Percentiles rank a stretch among this genome's conserved stretches.
phyloP scores from a whole-genome alignment of 1,140 invertebrate species.

The Nasonia vitripennis region DNA sequence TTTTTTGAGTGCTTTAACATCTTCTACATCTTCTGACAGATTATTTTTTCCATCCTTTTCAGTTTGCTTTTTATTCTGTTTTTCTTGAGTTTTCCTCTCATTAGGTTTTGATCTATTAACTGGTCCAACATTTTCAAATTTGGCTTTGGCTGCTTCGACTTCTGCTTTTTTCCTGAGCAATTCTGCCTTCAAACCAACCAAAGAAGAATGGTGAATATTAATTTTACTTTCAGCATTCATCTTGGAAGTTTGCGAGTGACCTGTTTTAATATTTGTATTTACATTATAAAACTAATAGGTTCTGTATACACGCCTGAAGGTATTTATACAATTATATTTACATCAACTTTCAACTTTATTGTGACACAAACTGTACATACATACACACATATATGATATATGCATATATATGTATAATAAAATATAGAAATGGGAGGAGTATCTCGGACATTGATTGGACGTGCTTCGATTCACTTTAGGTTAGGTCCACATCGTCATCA shows the following conservation, averaged over 20 bases:
- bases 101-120: constrained; percentile 57
- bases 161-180: constrained; percentile 86
- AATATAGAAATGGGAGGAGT: too few species aligned
- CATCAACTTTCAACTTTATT: too few species aligned
- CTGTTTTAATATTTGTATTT: background rate
- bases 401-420: too few species aligned
- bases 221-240: constrained; percentile 70
- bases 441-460: too few species aligned
- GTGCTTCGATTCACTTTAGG: too few species aligned
- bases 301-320: too few species aligned
- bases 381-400: too few species aligned
- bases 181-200: constrained; percentile 78
- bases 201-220: constrained; percentile 69
- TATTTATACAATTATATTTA: too few species aligned
- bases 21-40: constrained; percentile 73
- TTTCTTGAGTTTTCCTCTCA: constrained; percentile 64
- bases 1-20: constrained; percentile 77
- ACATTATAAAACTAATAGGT: background rate
- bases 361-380: too few species aligned
- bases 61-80: constrained; percentile 63
- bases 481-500: too few species aligned
- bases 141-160: constrained; percentile 79
- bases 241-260: background rate
- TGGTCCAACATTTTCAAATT: constrained; percentile 67
- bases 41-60: constrained; percentile 69